Base-by-base conservation (phyloP, 1,140 invertebrate genomes). In the Stratiolaelaps scimitus region DNA sequence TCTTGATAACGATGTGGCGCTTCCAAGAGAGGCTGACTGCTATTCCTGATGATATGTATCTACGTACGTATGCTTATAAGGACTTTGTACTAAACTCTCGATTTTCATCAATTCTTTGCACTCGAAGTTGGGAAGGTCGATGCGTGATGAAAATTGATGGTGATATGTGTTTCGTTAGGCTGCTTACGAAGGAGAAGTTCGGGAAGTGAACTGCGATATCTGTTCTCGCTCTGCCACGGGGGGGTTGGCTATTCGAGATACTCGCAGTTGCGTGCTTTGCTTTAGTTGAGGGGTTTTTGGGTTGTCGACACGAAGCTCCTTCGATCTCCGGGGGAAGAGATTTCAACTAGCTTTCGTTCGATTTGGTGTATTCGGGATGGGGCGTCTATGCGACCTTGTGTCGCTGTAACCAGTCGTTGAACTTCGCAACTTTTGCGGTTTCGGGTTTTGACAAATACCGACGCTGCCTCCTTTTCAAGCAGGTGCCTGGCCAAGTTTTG, bases 291-390 rank as follows among this genome's bases (percentile, higher is more conserved):
- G 34, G 10, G 34, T 40, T 40, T 40, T 10, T 40, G 10, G 10
- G 23, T 60, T 5, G 15, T 60, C 23, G 15, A 20, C 15, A 29
- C 17, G 53, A n/a, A 34, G 53, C 53, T 60, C 26, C 34, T 60
- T 60, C 53, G 53, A 29, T 60, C 53, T 60, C 53, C 53, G 53
- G 53, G 53, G 53, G 53, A 60, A 60, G 53, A 60, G 53, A 40
- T 20, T 60, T n/a, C 53, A 34, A 60, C 23, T 15, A 60, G 53
- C 53, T 34, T 60, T 23, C 13, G 53, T 29, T n/a, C n/a, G n/a
- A n/a, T n/a, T n/a, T 17, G 17, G 53, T 60, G 53, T 34, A 20
- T 48, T 20, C 2, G 23, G 15, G 20, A 29, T 26, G 10, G 10
- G 10, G 34, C 4, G 4, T 15, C 1, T n/a, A 23, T 19, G 53